A percentile compares a stretch with the other conserved stretches of the same genome.
Conservation (phyloP, 2,113 vertebrate genomes). For the Semicossyphus pulcher region DNA sequence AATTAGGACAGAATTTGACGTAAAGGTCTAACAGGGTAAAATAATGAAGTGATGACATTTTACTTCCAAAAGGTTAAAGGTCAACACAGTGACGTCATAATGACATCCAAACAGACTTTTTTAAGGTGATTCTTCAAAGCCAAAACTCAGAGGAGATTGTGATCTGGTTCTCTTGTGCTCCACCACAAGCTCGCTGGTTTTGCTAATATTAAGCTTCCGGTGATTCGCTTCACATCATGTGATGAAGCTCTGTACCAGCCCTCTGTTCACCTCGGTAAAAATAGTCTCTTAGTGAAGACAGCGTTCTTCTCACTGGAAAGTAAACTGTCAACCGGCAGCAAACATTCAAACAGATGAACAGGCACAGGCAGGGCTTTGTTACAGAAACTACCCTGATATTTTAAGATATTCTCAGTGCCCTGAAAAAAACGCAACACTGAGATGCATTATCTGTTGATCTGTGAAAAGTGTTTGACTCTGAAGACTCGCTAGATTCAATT, state of each 20-base stretch:
- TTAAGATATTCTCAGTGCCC: not conserved
- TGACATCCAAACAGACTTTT: too few relatives aligned
- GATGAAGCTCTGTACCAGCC: not conserved
- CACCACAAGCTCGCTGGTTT: not conserved
- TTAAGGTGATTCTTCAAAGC: not conserved
- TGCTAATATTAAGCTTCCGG: not conserved
- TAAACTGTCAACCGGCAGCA: not conserved
- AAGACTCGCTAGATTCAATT: too few relatives aligned
- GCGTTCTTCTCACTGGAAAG: not conserved
- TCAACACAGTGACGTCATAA: too few relatives aligned
- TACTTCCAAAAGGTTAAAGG: not conserved
- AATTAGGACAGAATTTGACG: not conserved
- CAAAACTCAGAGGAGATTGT: not conserved
- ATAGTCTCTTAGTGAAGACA: not conserved
- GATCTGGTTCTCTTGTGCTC: not conserved
- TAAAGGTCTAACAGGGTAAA: not conserved
- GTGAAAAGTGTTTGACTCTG: not conserved
- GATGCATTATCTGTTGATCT: not conserved
- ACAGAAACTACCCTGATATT: not conserved
- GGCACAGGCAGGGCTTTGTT: not conserved
- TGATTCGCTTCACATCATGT: not conserved
- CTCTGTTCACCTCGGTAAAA: not conserved
- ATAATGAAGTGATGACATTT: not conserved
- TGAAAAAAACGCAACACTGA: not conserved
- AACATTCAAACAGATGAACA: not conserved